phyloP scores from a whole-genome alignment of 2,113 vertebrate species.

The Ceyx margarethae region DNA sequence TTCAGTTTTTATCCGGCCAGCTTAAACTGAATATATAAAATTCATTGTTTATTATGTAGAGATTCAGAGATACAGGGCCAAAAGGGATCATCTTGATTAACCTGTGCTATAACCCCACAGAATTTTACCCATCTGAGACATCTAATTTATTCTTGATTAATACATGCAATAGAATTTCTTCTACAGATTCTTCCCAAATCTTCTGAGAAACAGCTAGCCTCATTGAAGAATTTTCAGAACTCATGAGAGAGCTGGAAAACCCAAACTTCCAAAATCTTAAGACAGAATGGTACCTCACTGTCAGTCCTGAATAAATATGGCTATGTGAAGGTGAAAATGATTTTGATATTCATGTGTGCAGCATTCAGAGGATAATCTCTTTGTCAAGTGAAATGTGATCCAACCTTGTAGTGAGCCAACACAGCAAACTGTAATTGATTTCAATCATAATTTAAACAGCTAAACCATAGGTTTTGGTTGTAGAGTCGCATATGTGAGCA shows the following conservation, averaged over 20 bases:
- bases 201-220: not conserved
- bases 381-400: not conserved
- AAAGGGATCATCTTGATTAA: not conserved
- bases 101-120: not conserved
- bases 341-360: not conserved
- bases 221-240: not conserved
- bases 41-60: not conserved
- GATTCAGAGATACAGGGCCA: not conserved
- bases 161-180: not conserved
- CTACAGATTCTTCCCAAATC: not conserved
- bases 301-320: not conserved
- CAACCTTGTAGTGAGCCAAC: not conserved
- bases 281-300: not conserved
- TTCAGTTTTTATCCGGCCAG: not conserved
- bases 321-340: not conserved
- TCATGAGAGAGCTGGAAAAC: not conserved
- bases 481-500: not conserved
- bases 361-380: not conserved
- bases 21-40: not conserved
- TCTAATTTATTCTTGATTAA: constrained; percentile 31
- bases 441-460: not conserved
- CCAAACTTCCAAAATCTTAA: not conserved
- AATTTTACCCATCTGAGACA: not conserved
- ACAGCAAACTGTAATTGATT: not conserved
- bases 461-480: not conserved